Conservation (phyloP, 2,888 invertebrate species). For the Congeria kusceri region DNA sequence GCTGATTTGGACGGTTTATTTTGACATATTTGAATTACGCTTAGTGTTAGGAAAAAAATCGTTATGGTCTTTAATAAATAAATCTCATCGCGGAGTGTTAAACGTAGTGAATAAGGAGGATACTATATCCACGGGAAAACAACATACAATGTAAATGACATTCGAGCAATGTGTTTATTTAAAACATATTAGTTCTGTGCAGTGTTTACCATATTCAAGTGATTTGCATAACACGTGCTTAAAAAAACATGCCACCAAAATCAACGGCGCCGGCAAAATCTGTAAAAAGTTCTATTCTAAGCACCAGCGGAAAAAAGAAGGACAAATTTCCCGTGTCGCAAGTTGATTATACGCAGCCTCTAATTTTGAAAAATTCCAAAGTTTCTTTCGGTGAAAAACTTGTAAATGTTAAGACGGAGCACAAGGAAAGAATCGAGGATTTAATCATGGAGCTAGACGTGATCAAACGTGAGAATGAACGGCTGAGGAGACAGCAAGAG, state of each 20-base stretch:
- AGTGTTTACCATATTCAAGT: neutral
- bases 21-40: neutral
- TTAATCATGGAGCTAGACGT: conserved; percentile 57
- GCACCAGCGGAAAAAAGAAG: conserved; percentile 9
- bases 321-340: conserved; percentile 43
- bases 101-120: neutral
- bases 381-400: conserved; percentile 61
- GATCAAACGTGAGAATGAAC: conserved; percentile 57
- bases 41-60: neutral
- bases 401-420: conserved; percentile 46
- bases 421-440: conserved; percentile 59
- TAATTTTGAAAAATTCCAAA: conserved; percentile 61
- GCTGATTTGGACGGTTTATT: neutral
- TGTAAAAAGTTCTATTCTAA: neutral
- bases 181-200: neutral
- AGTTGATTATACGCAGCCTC: conserved; percentile 59
- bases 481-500: conserved; percentile 58
- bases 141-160: neutral
- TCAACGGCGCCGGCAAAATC: conserved; percentile 10
- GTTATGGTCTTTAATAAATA: neutral
- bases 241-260: conserved; percentile 24
- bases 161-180: neutral
- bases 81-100: too few relatives aligned
- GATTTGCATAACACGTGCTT: neutral
- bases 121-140: too few relatives aligned